phyloP scores from a whole-genome alignment of 2,113 vertebrate genomes.

The Saguinus midas region DNA sequence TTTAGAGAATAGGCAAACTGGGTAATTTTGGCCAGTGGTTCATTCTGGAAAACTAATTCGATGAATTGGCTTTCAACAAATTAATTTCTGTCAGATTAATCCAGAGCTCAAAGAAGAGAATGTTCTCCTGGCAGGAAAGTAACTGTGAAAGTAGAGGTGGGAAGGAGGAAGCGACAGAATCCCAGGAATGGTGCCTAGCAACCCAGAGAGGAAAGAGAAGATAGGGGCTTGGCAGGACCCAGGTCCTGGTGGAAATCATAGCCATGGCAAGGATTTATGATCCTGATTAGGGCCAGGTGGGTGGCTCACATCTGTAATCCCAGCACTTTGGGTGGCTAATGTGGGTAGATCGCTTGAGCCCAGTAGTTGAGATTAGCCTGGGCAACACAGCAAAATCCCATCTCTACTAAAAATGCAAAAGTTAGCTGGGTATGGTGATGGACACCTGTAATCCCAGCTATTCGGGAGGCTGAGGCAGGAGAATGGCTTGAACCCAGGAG shows the following conservation, averaged over 20 bases:
- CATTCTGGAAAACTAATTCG: background rate
- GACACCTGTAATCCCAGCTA: too few relatives aligned
- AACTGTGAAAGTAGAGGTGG: background rate
- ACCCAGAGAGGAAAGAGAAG: background rate
- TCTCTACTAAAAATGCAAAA: too few relatives aligned
- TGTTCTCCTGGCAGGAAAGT: background rate
- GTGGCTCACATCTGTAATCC: too few relatives aligned
- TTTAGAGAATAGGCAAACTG: background rate
- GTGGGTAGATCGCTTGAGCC: too few relatives aligned
- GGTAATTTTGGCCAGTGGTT: background rate
- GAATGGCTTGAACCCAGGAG: too few relatives aligned
- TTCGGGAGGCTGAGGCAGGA: too few relatives aligned
- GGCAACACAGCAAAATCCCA: too few relatives aligned
- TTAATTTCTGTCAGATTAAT: background rate
- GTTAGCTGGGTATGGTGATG: too few relatives aligned
- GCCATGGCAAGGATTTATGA: background rate
- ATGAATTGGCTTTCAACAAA: background rate
- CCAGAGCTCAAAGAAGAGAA: background rate
- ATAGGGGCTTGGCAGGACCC: background rate
- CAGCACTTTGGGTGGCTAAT: too few relatives aligned
- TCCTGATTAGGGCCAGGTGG: background rate
- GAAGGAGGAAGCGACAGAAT: background rate
- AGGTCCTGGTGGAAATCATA: background rate
- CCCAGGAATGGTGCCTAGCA: background rate
- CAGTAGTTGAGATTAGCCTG: too few relatives aligned